A percentile compares a stretch with the other conserved stretches of the same genome.
Evolutionary conservation across 2,113 vertebrate genomes (phyloP).

Genomic region (Phrynosoma platyrhinos): DNA sequence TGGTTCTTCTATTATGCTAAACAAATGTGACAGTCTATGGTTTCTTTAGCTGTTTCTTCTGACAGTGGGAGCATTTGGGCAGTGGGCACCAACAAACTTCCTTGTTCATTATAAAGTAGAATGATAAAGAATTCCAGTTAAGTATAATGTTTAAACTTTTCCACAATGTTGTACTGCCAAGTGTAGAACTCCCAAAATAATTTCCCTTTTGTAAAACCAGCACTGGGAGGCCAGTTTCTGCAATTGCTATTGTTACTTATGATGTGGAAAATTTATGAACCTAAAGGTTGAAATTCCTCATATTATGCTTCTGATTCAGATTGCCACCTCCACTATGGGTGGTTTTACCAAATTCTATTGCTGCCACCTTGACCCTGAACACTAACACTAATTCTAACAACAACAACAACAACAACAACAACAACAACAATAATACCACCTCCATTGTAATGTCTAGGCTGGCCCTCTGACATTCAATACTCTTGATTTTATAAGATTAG

Average conservation of each 20-base stretch:
- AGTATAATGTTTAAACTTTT: not conserved
- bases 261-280: not conserved
- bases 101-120: not conserved
- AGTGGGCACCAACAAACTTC: too few species aligned
- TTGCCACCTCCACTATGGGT: not conserved
- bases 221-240: not conserved
- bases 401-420: too few species aligned
- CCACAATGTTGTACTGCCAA: not conserved
- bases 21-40: not conserved
- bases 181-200: not conserved
- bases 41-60: not conserved
- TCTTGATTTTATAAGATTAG: conserved; percentile 16
- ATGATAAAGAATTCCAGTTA: not conserved
- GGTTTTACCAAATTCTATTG: not conserved
- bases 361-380: not conserved
- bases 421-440: not conserved
- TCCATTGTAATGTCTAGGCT: not conserved
- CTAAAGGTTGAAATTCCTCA: not conserved
- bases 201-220: not conserved
- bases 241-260: not conserved
- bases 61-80: not conserved
- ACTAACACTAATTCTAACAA: too few species aligned
- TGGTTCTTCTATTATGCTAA: not conserved
- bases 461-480: not conserved
- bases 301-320: not conserved